Evolutionary conservation across 2,888 invertebrate genomes (phyloP), one percentile per base, ranked within the genome.

Genomic region (Calephelis perditalis): DNA sequence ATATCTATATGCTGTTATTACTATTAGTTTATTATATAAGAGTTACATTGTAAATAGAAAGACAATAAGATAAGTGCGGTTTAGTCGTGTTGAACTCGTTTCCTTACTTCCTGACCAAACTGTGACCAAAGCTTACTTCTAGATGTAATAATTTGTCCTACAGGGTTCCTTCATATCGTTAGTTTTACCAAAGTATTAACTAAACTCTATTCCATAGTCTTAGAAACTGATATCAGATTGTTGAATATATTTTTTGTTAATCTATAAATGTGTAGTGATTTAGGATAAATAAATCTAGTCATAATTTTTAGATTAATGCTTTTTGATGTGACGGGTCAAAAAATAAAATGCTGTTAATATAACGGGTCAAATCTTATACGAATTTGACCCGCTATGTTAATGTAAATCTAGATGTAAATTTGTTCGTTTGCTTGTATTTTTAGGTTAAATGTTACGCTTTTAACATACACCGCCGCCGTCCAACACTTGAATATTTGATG

Each of bases 151-250:
- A 81, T 80, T 85, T 84, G 79, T 86, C 82, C 83, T 84, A 89
- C 89, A 90, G 89, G 89, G 89, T 90, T 87, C 81, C 87, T 84
- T 82, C 89, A 90, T 90, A 90, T 90, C 89, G 87, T 86, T 88
- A 88, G 87, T 86, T 86, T 86, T 88, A 88, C 83, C 81, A 79
- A 88, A 85, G 86, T 88, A 86, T 87, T 88, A 40, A 83, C 79
- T 85, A 76, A 81, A 81, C 78, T 73, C 79, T 78, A 86, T 87
- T 87, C 85, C 86, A 86, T 87, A 86, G 83, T 71, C 75, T 78
- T 83, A 81, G 72, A 75, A 73, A 76, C 65, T 66, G 67, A 70
- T 71, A 75, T 75, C 72, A 79, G 67, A 74, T 78, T 80, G 68
- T 76, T 76, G 67, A 69, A 64, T 73, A 70, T 74, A 73, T 73